Conservation (phyloP, 2,797 vertebrate genomes). For the Columba guinea region DNA sequence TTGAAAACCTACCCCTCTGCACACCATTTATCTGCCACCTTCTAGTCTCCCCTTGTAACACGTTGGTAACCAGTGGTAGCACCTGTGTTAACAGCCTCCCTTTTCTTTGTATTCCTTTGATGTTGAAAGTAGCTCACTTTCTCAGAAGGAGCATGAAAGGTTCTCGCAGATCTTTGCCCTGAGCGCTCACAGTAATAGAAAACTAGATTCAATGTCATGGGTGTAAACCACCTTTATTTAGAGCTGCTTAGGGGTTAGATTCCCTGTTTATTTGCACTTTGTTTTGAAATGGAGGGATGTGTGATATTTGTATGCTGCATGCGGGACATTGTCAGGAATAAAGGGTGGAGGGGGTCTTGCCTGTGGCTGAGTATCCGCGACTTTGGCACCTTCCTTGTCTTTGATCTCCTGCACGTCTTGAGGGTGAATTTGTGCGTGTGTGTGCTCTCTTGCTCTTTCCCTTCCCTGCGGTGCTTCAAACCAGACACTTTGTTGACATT, state of each 20-base stretch:
- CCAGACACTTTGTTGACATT: background rate
- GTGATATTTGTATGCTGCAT: background rate
- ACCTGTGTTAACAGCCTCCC: background rate
- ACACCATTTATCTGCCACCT: background rate
- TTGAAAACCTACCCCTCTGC: background rate
- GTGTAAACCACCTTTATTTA: background rate
- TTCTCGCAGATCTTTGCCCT: conserved; percentile 11
- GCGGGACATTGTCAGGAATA: background rate
- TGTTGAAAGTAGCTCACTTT: background rate
- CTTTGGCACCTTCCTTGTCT: background rate
- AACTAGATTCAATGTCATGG: background rate
- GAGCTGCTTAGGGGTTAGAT: background rate
- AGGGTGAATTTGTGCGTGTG: background rate
- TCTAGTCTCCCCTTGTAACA: background rate
- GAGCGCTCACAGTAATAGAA: background rate
- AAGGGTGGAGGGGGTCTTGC: fast-evolving
- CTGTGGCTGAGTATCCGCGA: background rate
- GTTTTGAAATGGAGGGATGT: background rate
- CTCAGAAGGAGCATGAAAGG: background rate
- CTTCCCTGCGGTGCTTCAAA: background rate
- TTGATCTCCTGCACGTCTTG: background rate
- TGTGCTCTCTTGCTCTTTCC: background rate
- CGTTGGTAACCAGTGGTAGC: background rate
- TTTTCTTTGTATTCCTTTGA: conserved; percentile 5
- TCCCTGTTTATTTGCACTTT: background rate